Evolutionary conservation across 1,140 invertebrate species (phyloP).

Genomic region (Tribolium castaneum): DNA sequence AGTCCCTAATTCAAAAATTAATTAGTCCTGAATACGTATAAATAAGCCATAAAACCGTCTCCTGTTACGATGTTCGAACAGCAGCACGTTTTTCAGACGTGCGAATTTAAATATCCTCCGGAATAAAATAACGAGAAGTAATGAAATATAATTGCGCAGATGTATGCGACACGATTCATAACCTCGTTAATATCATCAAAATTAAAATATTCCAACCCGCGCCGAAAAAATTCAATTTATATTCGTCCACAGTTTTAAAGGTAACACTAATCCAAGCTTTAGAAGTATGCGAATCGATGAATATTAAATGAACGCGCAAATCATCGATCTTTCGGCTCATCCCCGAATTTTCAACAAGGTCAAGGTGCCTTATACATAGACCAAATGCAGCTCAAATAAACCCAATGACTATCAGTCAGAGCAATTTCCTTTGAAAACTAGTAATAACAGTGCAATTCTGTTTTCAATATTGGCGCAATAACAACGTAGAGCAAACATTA

Average conservation of each 20-base stretch:
- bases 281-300: not conserved
- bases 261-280: constrained; percentile 4
- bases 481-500: not conserved
- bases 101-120: constrained; percentile 19
- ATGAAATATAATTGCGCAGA: constrained; percentile 25
- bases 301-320: not conserved
- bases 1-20: constrained; percentile 15
- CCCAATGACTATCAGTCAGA: not conserved
- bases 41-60: constrained; percentile 16
- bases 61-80: constrained; percentile 2
- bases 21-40: not conserved
- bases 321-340: not conserved
- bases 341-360: not conserved
- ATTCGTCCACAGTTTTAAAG: not conserved
- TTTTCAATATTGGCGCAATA: not conserved
- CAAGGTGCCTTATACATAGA: not conserved
- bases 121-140: constrained; percentile 25
- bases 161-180: constrained; percentile 21
- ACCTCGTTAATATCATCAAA: constrained; percentile 13
- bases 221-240: constrained; percentile 11
- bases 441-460: not conserved
- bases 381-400: not conserved
- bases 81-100: constrained; percentile 19
- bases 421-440: constrained; percentile 3
- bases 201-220: constrained; percentile 8